Evolutionary conservation across 2,888 invertebrate genomes (phyloP).

Genomic region (Ametastegia equiseti): DNA sequence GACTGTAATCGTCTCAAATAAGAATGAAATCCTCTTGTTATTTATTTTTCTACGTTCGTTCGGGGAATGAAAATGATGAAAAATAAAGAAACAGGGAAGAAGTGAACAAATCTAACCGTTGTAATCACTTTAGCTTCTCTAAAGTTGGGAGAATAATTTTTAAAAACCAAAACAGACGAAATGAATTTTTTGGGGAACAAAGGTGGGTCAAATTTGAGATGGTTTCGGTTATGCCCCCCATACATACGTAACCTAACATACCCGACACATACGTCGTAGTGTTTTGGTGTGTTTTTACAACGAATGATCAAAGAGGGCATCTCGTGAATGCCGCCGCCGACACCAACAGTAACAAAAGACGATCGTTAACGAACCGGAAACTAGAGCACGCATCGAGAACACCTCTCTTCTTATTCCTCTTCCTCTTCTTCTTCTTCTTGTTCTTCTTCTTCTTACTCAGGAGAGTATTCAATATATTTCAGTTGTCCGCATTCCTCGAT

Average conservation of each 20-base stretch:
- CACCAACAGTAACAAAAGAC: constrained; percentile 50
- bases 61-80: neutral
- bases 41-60: neutral
- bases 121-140: too few species aligned
- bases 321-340: neutral
- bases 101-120: too few species aligned
- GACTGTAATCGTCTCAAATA: neutral
- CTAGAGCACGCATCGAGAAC: constrained; percentile 60
- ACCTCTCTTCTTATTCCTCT: constrained; percentile 47
- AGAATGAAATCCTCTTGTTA: neutral
- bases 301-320: constrained; percentile 33
- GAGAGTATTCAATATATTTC: constrained; percentile 40
- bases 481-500: constrained; percentile 29
- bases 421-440: neutral
- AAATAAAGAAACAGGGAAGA: neutral
- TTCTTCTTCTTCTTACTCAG: too few species aligned
- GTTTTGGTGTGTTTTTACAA: constrained; percentile 26
- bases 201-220: neutral
- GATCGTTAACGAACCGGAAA: constrained; percentile 64
- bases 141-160: too few species aligned
- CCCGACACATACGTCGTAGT: neutral
- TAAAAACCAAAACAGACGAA: too few species aligned
- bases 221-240: too few species aligned
- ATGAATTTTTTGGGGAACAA: neutral
- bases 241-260: neutral